A percentile compares a stretch with the other conserved stretches of the same genome.
Evolutionary conservation across 1,140 invertebrate species (phyloP).

Genomic region (Panagrolaimus sp.): DNA sequence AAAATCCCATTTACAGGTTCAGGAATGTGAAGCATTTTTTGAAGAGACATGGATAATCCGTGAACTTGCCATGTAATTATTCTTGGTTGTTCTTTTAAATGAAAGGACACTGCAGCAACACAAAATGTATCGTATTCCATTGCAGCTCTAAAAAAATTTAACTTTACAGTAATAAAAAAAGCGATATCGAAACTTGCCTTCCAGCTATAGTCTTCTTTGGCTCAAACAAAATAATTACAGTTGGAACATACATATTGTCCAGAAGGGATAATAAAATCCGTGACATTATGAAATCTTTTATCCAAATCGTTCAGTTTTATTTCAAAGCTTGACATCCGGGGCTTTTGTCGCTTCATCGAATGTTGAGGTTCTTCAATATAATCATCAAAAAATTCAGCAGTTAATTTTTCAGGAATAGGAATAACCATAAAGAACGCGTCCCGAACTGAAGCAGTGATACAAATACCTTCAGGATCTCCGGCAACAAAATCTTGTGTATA

Average conservation of each 20-base stretch:
- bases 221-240: constrained; percentile 88
- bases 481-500: neutral
- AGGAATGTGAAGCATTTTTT: constrained; percentile 41
- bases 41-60: constrained; percentile 32
- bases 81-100: constrained; percentile 88
- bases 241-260: constrained; percentile 98
- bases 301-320: constrained; percentile 61
- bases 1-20: constrained; percentile 48
- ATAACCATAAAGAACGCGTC: neutral
- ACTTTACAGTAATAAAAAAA: neutral
- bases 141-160: constrained; percentile 66
- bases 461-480: neutral
- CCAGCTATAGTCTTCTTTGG: constrained; percentile 92
- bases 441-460: neutral
- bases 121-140: constrained; percentile 90
- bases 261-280: constrained; percentile 93
- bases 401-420: neutral
- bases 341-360: neutral
- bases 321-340: neutral
- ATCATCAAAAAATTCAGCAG: neutral
- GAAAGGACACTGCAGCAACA: constrained; percentile 89
- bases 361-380: neutral
- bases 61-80: constrained; percentile 77
- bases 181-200: constrained; percentile 30
- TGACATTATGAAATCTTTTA: constrained; percentile 67